A percentile compares a stretch with the other conserved stretches of the same genome.
Evolutionary conservation across 2,888 invertebrate species (phyloP).

Genomic region (Deilephila porcellus): DNA sequence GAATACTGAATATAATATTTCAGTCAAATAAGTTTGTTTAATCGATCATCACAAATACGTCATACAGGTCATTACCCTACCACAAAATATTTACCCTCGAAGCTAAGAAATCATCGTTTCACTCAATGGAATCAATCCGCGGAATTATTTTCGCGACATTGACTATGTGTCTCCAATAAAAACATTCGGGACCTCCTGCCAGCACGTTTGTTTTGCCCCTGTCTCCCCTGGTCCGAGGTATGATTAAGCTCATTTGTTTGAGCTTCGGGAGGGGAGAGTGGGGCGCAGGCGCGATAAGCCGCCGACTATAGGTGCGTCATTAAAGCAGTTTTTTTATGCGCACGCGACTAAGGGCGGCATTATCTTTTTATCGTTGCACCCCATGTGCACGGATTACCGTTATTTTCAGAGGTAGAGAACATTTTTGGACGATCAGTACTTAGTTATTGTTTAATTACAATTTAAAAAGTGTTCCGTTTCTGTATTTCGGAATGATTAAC

Average conservation of each 20-base stretch:
- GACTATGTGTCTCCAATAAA: conserved; percentile 74
- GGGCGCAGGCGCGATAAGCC: conserved; percentile 83
- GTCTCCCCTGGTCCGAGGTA: conserved; percentile 71
- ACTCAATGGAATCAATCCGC: conserved; percentile 61
- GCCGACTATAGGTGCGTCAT: conserved; percentile 79
- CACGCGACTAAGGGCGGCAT: conserved; percentile 79
- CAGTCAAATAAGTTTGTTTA: neutral
- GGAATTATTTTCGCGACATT: conserved; percentile 77
- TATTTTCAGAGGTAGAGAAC: conserved; percentile 62
- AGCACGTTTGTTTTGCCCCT: conserved; percentile 72
- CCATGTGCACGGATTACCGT: conserved; percentile 76
- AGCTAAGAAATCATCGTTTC: conserved; percentile 55
- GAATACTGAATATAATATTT: neutral
- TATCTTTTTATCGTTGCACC: conserved; percentile 84
- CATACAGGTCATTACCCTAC: neutral
- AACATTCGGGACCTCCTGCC: conserved; percentile 73
- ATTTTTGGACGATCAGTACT: conserved; percentile 26
- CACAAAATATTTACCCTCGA: conserved; percentile 23
- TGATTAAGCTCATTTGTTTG: conserved; percentile 81
- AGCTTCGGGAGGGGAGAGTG: conserved; percentile 13
- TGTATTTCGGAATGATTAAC: too few species aligned
- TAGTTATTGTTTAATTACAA: neutral
- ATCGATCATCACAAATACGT: neutral
- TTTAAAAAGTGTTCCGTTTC: neutral
- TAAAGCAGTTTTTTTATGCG: conserved; percentile 78